Evolutionary conservation across 2,888 invertebrate species (phyloP).

Genomic region (Ariolimax columbianus): DNA sequence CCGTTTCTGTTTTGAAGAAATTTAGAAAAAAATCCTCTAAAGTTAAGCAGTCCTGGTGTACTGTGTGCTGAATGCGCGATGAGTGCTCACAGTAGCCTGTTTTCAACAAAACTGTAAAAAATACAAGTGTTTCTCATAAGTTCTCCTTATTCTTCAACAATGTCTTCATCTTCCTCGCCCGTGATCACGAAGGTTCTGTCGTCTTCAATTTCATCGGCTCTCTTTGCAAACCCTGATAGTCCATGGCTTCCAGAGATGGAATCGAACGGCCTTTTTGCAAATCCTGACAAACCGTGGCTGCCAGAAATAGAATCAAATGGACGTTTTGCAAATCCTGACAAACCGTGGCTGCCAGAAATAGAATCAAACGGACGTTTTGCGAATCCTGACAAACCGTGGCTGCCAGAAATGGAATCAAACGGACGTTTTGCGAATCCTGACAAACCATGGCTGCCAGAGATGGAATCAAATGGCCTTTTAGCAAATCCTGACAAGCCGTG

Average conservation of each 20-base stretch:
- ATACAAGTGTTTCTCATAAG: not conserved
- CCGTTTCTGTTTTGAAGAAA: no score
- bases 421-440: conserved; percentile 46
- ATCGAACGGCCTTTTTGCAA: conserved; percentile 48
- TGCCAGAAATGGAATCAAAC: conserved; percentile 44
- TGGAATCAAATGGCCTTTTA: conserved; percentile 31
- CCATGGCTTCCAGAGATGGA: conserved; percentile 33
- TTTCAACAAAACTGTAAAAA: not conserved
- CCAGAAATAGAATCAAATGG: conserved; percentile 49
- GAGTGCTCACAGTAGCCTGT: not conserved
- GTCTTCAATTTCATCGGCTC: conserved; percentile 11
- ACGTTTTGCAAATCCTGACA: conserved; percentile 54
- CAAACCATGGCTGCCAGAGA: conserved; percentile 40
- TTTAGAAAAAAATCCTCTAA: no score
- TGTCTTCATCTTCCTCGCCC: conserved; percentile 8
- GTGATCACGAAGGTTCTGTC: not conserved
- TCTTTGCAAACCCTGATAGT: conserved; percentile 9
- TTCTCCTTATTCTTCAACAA: not conserved
- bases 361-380: conserved; percentile 48
- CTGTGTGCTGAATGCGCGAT: no score
- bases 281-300: conserved; percentile 47
- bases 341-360: conserved; percentile 41
- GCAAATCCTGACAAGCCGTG: conserved; percentile 50
- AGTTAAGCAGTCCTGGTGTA: no score
- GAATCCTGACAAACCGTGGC: conserved; percentile 45